Conservation (phyloP, 2,113 vertebrate genomes). For the Tapirus terrestris region DNA sequence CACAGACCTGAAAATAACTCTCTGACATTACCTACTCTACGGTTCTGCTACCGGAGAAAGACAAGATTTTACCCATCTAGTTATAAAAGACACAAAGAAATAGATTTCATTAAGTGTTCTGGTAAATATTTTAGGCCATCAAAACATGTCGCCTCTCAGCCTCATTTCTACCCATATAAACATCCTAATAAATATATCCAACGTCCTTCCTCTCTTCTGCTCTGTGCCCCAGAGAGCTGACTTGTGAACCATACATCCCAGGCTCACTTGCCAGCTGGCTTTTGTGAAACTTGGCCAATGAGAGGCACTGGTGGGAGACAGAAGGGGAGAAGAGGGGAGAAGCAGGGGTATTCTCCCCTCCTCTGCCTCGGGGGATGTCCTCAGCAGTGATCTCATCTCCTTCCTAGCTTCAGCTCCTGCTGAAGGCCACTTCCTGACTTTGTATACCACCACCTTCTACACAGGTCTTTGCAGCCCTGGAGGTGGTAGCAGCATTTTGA, state of each 20-base stretch:
- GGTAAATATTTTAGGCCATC: neutral
- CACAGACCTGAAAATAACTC: neutral
- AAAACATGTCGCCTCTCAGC: neutral
- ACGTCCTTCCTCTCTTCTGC: neutral
- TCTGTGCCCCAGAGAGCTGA: neutral
- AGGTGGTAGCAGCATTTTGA: neutral
- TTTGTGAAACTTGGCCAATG: neutral
- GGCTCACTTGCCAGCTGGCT: neutral
- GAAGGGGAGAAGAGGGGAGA: neutral
- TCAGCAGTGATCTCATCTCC: neutral
- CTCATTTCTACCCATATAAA: neutral
- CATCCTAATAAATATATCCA: neutral
- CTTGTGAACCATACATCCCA: neutral
- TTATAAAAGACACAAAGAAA: neutral
- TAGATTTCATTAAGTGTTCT: neutral
- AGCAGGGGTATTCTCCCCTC: too few species aligned
- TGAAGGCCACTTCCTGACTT: neutral
- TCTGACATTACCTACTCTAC: neutral
- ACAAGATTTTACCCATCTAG: neutral
- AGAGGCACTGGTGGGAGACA: neutral
- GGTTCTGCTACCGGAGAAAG: neutral
- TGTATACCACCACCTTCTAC: neutral
- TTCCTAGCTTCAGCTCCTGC: neutral
- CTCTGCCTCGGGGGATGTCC: neutral
- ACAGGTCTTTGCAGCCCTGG: neutral